Evolutionary conservation across 1,140 invertebrate genomes (phyloP).

Genomic region (Oscheius sp.): DNA sequence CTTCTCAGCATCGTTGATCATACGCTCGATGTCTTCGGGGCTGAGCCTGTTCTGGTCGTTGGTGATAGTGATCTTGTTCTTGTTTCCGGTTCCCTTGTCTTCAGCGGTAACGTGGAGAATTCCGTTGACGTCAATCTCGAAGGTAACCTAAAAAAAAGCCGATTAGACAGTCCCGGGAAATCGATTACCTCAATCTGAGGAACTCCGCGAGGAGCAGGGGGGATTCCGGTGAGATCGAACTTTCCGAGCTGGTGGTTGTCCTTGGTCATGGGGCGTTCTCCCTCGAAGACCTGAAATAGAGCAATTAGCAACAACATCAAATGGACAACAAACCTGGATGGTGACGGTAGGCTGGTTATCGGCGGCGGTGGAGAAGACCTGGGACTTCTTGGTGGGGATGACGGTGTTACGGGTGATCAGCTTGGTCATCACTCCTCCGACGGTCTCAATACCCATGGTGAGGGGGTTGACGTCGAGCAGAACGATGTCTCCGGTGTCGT

Average conservation of each 20-base stretch:
- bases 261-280: constrained; percentile 98
- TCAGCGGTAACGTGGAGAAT: constrained; percentile 91
- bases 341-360: constrained; percentile 99
- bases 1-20: constrained; percentile 97
- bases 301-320: neutral
- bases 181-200: constrained; percentile 77
- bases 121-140: constrained; percentile 98
- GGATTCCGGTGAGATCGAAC: constrained; percentile 96
- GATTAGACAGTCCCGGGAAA: constrained; percentile 66
- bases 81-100: constrained; percentile 95
- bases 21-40: constrained; percentile 94
- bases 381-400: constrained; percentile 99
- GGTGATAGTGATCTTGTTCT: constrained; percentile 97
- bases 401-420: constrained; percentile 95
- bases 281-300: constrained; percentile 75
- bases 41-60: constrained; percentile 94
- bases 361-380: constrained; percentile 97
- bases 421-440: constrained; percentile 99
- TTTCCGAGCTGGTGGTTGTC: constrained; percentile 96
- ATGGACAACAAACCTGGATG: constrained; percentile 71
- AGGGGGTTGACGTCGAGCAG: constrained; percentile 95
- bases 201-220: constrained; percentile 91
- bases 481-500: constrained; percentile 89
- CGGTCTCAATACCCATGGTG: constrained; percentile 98
- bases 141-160: constrained; percentile 80